Conservation (phyloP, 2,797 vertebrate species). For the Myotis daubentonii region DNA sequence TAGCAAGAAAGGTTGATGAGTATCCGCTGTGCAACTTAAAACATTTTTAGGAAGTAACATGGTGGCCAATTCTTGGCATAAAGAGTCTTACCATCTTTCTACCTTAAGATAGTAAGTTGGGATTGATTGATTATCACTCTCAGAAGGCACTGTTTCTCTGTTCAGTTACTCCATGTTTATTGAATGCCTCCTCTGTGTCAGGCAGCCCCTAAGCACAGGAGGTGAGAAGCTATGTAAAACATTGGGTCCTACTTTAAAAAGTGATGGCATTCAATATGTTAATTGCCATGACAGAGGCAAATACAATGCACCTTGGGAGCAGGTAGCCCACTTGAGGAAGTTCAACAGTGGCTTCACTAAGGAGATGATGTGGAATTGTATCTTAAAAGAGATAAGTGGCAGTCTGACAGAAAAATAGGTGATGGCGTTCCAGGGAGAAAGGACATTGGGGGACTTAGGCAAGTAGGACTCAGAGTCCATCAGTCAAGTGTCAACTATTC, state of each 20-base stretch:
- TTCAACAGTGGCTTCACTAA: background rate
- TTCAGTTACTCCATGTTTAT: background rate
- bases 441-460: background rate
- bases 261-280: background rate
- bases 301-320: background rate
- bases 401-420: background rate
- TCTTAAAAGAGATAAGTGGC: background rate
- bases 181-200: background rate
- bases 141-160: background rate
- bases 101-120: background rate
- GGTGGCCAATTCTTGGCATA: background rate
- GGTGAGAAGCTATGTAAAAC: background rate
- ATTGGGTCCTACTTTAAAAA: background rate
- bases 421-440: background rate
- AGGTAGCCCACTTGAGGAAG: background rate
- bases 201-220: background rate
- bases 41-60: background rate
- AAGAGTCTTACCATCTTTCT: background rate
- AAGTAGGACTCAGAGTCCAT: background rate
- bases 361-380: background rate
- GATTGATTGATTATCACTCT: background rate
- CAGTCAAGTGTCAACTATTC: background rate
- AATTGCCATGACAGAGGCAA: background rate
- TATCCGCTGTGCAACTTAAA: background rate
- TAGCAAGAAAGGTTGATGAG: background rate